These are phyloP conservation scores for Cryptocephalus moraei DNA, from an alignment of 2,888 invertebrate genomes.

Conservation along the genomic window DNA sequence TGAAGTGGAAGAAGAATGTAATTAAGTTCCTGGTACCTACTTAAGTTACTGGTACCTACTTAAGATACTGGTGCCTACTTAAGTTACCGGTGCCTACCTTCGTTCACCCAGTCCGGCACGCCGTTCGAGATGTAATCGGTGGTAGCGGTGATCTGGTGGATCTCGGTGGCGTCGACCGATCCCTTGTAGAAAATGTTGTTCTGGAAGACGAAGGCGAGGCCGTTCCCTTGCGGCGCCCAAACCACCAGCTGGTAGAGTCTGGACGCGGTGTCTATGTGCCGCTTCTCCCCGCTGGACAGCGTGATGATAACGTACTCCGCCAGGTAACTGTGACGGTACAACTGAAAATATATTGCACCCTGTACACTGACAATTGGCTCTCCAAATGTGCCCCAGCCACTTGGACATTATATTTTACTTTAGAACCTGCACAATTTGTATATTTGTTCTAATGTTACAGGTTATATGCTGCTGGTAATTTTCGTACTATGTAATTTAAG, in stretches of 20 bases:
- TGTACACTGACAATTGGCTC: neutral
- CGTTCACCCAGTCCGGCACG: constrained; percentile 88
- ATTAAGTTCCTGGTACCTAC: neutral
- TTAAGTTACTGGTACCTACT: too few relatives aligned
- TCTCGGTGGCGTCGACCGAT: constrained; percentile 25
- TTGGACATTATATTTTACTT: too few relatives aligned
- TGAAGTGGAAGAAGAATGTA: constrained; percentile 1
- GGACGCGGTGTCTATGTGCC: constrained; percentile 22
- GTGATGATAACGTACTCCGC: constrained; percentile 66
- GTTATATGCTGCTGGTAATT: too few relatives aligned
- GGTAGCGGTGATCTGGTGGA: constrained; percentile 51
- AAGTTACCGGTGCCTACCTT: too few relatives aligned
- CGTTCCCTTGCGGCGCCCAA: constrained; percentile 68
- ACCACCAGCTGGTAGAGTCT: constrained; percentile 55
- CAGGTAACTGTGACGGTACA: constrained; percentile 69
- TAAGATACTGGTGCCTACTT: too few relatives aligned
- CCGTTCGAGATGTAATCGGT: constrained; percentile 54
- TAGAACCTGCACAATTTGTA: too few relatives aligned
- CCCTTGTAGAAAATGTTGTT: constrained; percentile 70
- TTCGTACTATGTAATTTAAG: too few relatives aligned
- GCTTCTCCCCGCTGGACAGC: constrained; percentile 43
- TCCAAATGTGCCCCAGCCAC: too few relatives aligned
- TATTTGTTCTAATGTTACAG: too few relatives aligned
- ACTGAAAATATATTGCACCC: constrained; percentile 37
- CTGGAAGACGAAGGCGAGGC: constrained; percentile 57